A percentile compares a stretch with the other conserved stretches of the same genome.
These are phyloP conservation scores for Porites lutea DNA, from an alignment of 64 coral and sea anemone genomes.

Conservation along the genomic window DNA sequence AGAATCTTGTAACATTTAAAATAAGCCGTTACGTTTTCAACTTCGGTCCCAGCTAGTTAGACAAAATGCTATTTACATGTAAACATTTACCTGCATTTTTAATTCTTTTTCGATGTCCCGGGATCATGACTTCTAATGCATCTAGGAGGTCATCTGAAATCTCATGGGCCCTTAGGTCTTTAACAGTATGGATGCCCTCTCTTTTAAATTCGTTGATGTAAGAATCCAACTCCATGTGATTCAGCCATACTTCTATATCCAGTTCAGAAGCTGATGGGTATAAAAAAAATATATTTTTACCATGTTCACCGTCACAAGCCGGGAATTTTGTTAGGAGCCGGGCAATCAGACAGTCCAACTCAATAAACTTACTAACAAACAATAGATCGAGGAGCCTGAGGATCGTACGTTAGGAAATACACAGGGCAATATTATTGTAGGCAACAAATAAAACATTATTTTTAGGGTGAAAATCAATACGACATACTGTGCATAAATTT, in stretches of 20 bases:
- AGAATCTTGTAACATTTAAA: too few species aligned
- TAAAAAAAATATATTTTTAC: too few species aligned
- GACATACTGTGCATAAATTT: not conserved
- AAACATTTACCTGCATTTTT: slow-evolving; percentile 17
- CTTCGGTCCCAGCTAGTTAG: not conserved
- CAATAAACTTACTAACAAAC: too few species aligned
- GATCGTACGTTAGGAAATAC: too few species aligned
- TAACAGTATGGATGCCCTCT: not conserved
- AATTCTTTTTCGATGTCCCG: slow-evolving; percentile 52
- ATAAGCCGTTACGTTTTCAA: not conserved
- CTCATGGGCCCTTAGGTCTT: not conserved
- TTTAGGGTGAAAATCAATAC: not conserved
- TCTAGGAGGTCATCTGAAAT: not conserved
- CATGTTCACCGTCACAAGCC: too few species aligned
- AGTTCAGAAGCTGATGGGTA: not conserved
- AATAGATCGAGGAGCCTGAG: too few species aligned
- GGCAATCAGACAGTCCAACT: too few species aligned
- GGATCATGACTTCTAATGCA: not conserved
- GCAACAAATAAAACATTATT: too few species aligned
- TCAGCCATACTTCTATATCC: not conserved
- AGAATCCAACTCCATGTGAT: not conserved
- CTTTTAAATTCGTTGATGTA: not conserved
- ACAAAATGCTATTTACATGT: not conserved
- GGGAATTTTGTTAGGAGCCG: too few species aligned
- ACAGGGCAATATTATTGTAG: too few species aligned